Evolutionary conservation across 2,113 vertebrate species (phyloP), one percentile per base, ranked within the genome.

Genomic region (Daubentonia madagascariensis): DNA sequence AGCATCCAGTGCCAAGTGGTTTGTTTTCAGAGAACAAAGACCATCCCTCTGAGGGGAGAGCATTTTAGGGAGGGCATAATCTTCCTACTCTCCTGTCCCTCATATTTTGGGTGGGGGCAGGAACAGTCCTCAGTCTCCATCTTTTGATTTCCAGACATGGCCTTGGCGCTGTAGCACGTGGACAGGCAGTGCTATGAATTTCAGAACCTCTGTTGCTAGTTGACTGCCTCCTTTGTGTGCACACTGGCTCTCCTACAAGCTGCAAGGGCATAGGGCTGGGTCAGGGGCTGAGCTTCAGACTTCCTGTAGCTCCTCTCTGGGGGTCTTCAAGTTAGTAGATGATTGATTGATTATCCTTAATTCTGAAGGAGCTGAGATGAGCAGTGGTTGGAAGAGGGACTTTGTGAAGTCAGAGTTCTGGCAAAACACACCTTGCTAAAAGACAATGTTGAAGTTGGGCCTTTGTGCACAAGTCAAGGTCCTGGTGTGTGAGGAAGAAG

Each of bases 1-100:
- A 94, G 45, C 43, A 16, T 32, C 65, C 17, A 18, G 35, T 12
- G 50, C 52, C 18, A 65, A 84, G 11, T 10, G 25, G 40, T 89
- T 95, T 90, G 10, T 84, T 92, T 89, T 81, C 72, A 89, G 92
- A 83, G 73, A 73, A 93, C 61, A 68, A 0, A 35, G 94, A 30
- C 45, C 22, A 8, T 43, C 22, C 23, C 32, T 43, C 13, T 35
- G 63, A 54, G 10, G 30, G 54, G 35, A 28, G 78, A 5, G 8
- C 8, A 8, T 84, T 73, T 84, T 67, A 37, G 45, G 65, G 65
- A 87, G 32, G 65, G 50, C 13, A 37, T 68, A 3, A 4, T 83
- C 40, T 91, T 91, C 28, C 22, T 83, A 25, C 9, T 54, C 6
- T 57, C 6, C 22, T 25, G 10, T 72, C 22, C 43, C 63, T 95